Evolutionary conservation across 2,113 vertebrate genomes (phyloP).

Genomic region (Erythrolamprus reginae): DNA sequence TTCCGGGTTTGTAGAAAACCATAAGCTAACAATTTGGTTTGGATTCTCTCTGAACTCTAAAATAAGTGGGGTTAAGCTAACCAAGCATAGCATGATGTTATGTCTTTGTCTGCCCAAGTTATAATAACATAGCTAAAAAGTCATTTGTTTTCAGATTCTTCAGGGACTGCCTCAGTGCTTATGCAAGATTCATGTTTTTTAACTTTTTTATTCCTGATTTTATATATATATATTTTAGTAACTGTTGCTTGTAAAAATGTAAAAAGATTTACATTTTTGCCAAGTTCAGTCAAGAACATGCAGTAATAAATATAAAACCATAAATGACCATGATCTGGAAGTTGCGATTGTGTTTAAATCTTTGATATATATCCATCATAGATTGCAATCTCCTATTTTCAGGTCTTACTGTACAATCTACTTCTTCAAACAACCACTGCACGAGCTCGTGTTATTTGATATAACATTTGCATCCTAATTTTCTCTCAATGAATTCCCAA

Average conservation of each 20-base stretch:
- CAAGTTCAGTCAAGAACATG: background rate
- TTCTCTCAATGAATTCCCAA: background rate
- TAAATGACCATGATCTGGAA: background rate
- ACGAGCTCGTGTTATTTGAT: background rate
- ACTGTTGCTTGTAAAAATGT: background rate
- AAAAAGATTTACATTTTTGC: background rate
- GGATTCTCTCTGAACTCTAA: background rate
- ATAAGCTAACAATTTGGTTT: background rate
- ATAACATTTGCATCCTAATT: background rate
- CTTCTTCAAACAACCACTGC: background rate
- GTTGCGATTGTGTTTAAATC: background rate
- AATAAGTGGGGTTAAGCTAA: background rate
- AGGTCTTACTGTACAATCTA: background rate
- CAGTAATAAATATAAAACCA: background rate
- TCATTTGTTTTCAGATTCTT: background rate
- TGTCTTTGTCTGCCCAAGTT: background rate
- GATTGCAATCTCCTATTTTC: background rate
- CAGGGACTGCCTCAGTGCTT: background rate
- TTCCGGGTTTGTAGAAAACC: background rate
- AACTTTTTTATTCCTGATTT: background rate
- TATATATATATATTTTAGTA: background rate
- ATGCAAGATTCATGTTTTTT: background rate
- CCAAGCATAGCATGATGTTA: background rate
- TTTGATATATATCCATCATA: background rate
- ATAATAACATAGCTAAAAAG: background rate